A percentile compares a stretch with the other conserved stretches of the same genome.
Evolutionary conservation across 1,140 invertebrate genomes (phyloP).

Genomic region (Apis dorsata): DNA sequence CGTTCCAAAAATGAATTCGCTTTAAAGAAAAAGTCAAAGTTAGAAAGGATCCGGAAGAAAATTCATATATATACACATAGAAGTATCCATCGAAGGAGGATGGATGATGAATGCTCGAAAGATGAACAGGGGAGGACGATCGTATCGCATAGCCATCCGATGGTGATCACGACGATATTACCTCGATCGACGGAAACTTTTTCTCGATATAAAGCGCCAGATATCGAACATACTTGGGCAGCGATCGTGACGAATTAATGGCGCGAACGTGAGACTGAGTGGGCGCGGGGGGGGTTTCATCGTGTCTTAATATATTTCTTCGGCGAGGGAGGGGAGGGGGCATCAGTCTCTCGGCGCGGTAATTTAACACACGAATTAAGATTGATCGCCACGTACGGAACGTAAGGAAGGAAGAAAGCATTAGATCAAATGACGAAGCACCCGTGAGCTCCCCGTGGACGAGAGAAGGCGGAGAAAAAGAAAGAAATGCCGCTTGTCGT

Average conservation of each 20-base stretch:
- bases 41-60: neutral
- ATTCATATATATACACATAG: neutral
- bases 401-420: constrained; percentile 20
- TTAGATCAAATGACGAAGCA: constrained; percentile 36
- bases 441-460: neutral
- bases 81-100: neutral
- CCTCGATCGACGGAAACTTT: neutral
- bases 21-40: neutral
- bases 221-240: no score
- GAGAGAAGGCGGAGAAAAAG: neutral
- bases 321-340: neutral
- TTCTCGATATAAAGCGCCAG: neutral
- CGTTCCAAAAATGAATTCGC: neutral
- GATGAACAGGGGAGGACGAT: neutral
- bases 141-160: no score
- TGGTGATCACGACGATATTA: neutral
- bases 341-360: constrained; percentile 17
- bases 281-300: constrained; percentile 13
- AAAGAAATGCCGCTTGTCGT: neutral
- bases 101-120: neutral
- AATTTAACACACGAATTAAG: constrained; percentile 44
- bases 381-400: constrained; percentile 24
- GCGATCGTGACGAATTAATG: constrained; percentile 14
- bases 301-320: constrained; percentile 37
- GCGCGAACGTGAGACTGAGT: neutral